Percentiles rank a stretch among this genome's conserved stretches.
Evolutionary conservation across 2,888 invertebrate genomes (phyloP).

Genomic region (Plemyria rubiginata): DNA sequence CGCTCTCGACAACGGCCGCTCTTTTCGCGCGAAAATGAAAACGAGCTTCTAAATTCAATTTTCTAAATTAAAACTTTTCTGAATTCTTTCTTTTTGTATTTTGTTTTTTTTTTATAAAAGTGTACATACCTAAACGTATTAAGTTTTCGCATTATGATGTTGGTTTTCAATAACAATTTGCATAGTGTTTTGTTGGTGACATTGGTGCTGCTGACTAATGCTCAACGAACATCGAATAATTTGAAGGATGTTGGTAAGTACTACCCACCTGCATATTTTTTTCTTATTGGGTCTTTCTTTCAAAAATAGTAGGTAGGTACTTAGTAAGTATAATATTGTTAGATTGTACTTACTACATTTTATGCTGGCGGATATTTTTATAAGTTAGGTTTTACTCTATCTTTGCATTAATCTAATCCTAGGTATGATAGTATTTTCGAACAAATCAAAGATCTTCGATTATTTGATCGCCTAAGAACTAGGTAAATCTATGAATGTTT

Average conservation of each 20-base stretch:
- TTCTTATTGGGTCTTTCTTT: not conserved
- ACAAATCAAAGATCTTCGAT: too few relatives aligned
- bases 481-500: too few relatives aligned
- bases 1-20: conserved; percentile 59
- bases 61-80: conserved; percentile 22
- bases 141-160: conserved; percentile 59
- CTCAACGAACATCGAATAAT: conserved; percentile 72
- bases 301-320: not conserved
- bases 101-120: conserved; percentile 3
- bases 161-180: conserved; percentile 64
- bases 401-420: not conserved
- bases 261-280: not conserved
- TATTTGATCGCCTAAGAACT: too few relatives aligned
- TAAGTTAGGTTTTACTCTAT: not conserved
- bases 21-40: conserved; percentile 71
- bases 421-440: too few relatives aligned
- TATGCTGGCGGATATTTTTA: too few relatives aligned
- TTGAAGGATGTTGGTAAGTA: conserved; percentile 67
- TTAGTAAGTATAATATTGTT: too few relatives aligned
- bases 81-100: not conserved
- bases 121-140: not conserved
- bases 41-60: conserved; percentile 57
- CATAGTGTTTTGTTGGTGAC: conserved; percentile 74
- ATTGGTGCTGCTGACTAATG: conserved; percentile 72
- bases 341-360: not conserved